Evolutionary conservation across 2,888 invertebrate genomes (phyloP).

Genomic region (Halictus ligatus): DNA sequence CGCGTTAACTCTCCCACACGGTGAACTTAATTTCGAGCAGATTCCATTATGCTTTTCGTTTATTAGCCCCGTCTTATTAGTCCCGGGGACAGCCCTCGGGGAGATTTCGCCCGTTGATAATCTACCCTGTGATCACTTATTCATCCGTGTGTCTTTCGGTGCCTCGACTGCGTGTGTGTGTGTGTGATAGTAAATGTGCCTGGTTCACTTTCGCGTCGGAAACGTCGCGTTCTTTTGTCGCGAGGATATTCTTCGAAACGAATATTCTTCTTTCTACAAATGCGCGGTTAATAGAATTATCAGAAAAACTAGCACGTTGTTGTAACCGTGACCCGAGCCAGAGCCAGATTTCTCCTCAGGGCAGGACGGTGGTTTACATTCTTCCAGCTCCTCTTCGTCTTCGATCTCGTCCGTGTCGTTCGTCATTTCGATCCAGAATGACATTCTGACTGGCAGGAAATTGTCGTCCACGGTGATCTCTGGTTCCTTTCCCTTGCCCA

Average conservation of each 20-base stretch:
- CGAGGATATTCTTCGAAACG: neutral
- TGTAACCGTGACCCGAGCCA: neutral
- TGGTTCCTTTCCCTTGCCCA: conserved; percentile 71
- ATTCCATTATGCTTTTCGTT: conserved; percentile 70
- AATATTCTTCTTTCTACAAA: neutral
- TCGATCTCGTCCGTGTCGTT: conserved; percentile 55
- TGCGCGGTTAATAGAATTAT: neutral
- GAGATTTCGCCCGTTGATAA: conserved; percentile 37
- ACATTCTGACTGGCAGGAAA: conserved; percentile 74
- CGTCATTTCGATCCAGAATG: conserved; percentile 76
- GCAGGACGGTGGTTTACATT: neutral
- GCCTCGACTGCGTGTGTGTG: neutral
- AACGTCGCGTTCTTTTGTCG: too few species aligned
- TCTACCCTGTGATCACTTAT: conserved; percentile 16
- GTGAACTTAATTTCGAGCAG: conserved; percentile 75
- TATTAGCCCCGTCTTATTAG: conserved; percentile 36
- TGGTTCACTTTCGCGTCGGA: too few species aligned
- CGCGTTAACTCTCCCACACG: conserved; percentile 71
- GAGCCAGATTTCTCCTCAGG: neutral
- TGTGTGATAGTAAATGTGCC: too few species aligned
- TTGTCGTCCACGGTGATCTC: conserved; percentile 66
- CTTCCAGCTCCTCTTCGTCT: neutral
- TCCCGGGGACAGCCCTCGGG: conserved; percentile 40
- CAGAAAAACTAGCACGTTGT: neutral
- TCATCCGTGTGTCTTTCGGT: conserved; percentile 2